A percentile compares a stretch with the other conserved stretches of the same genome.
Conservation (phyloP, 2,113 vertebrate species). For the Marcusenius ussheri region DNA sequence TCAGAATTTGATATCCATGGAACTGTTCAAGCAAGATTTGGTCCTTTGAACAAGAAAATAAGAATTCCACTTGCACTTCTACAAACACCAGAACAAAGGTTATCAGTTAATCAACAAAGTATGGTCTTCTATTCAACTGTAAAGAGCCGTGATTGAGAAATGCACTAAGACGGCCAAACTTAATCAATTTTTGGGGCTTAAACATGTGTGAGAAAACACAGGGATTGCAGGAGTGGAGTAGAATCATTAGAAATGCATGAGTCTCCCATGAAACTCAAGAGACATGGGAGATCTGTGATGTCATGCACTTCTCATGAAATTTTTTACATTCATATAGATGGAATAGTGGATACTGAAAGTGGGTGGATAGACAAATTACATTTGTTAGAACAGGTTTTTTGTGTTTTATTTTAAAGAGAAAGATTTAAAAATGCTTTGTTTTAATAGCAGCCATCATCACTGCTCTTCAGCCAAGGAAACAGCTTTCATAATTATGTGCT, state of each 20-base stretch:
- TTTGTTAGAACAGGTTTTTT: background rate
- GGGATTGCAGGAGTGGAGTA: background rate
- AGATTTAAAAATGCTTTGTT: background rate
- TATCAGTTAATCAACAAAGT: background rate
- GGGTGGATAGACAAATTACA: background rate
- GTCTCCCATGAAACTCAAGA: background rate
- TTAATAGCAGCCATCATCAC: background rate
- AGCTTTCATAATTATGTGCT: background rate
- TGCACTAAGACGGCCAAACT: background rate
- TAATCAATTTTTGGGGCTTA: background rate
- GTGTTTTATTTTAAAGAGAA: background rate
- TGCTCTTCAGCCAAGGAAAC: background rate
- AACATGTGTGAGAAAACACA: background rate
- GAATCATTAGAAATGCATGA: background rate
- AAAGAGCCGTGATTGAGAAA: background rate
- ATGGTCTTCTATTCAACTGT: background rate
- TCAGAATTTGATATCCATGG: background rate
- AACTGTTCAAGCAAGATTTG: background rate
- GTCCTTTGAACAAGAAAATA: background rate
- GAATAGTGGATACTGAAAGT: background rate
- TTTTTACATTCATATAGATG: background rate
- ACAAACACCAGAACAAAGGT: background rate
- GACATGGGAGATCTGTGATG: too few species aligned
- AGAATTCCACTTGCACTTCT: background rate
- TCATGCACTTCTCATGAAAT: too few species aligned